Conservation (phyloP, 2,797 vertebrate species). For the Gobio occitaniae region DNA sequence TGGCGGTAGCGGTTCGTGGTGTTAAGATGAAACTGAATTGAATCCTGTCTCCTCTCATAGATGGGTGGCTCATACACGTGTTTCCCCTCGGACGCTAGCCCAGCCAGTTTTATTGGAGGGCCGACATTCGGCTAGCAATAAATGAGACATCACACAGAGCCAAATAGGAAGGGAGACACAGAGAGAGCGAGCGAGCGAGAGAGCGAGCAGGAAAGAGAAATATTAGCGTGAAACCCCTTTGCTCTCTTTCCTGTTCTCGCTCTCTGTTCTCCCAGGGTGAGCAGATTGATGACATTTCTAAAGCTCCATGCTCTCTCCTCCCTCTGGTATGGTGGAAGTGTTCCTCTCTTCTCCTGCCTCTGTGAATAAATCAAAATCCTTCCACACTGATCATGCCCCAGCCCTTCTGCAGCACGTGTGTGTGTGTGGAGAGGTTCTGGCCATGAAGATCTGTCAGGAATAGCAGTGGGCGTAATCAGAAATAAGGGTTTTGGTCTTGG, state of each 20-base stretch:
- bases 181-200: neutral
- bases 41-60: conserved; percentile 31
- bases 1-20: neutral
- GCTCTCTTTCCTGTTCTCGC: conserved; percentile 7
- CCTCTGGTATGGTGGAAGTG: conserved; percentile 42
- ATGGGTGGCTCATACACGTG: neutral
- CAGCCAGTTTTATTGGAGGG: conserved; percentile 35
- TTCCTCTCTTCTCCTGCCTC: conserved; percentile 29
- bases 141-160: conserved; percentile 40
- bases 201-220: conserved; percentile 33
- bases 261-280: conserved; percentile 16
- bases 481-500: conserved; percentile 24
- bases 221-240: conserved; percentile 36
- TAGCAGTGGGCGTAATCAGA: conserved; percentile 27
- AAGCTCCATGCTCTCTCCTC: conserved; percentile 45
- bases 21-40: conserved; percentile 18
- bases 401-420: conserved; percentile 21
- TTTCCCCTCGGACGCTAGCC: conserved; percentile 5
- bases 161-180: conserved; percentile 10
- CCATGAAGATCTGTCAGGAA: conserved; percentile 39
- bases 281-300: conserved; percentile 64
- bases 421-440: conserved; percentile 16
- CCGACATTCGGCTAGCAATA: conserved; percentile 21
- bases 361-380: conserved; percentile 55
- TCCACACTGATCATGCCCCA: conserved; percentile 51